These are phyloP conservation scores for Onthophagus taurus DNA, from an alignment of 1,140 invertebrate species.

Conservation along the genomic window DNA sequence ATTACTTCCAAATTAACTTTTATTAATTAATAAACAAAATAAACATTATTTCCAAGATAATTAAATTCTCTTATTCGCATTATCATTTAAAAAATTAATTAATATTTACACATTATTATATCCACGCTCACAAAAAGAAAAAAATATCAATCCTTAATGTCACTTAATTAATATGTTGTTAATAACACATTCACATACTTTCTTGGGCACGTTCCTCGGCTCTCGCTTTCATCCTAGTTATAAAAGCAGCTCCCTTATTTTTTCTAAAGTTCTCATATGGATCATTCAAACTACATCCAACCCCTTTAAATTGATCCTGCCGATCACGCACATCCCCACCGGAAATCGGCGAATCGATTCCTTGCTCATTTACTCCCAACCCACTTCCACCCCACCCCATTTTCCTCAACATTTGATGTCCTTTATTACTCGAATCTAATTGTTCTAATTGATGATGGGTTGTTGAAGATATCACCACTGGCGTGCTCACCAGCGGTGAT, in stretches of 20 bases:
- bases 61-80: no score
- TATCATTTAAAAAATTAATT: no score
- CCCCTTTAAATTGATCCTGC: constrained; percentile 85
- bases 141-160: no score
- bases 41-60: no score
- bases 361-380: constrained; percentile 84
- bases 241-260: constrained; percentile 92
- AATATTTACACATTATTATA: no score
- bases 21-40: no score
- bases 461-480: constrained; percentile 22
- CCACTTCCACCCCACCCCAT: constrained; percentile 89
- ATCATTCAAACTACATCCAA: constrained; percentile 84
- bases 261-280: constrained; percentile 96
- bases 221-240: constrained; percentile 88
- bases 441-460: constrained; percentile 40
- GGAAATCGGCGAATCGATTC: constrained; percentile 88
- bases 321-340: constrained; percentile 85
- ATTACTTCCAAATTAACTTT: no score
- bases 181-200: constrained; percentile 27
- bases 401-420: constrained; percentile 88
- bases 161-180: no score
- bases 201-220: constrained; percentile 68
- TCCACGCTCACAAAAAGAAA: no score
- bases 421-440: constrained; percentile 83
- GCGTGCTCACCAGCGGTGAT: constrained; percentile 21